Evolutionary conservation across 2,888 invertebrate genomes (phyloP).

Genomic region (Dynastes tityus): DNA sequence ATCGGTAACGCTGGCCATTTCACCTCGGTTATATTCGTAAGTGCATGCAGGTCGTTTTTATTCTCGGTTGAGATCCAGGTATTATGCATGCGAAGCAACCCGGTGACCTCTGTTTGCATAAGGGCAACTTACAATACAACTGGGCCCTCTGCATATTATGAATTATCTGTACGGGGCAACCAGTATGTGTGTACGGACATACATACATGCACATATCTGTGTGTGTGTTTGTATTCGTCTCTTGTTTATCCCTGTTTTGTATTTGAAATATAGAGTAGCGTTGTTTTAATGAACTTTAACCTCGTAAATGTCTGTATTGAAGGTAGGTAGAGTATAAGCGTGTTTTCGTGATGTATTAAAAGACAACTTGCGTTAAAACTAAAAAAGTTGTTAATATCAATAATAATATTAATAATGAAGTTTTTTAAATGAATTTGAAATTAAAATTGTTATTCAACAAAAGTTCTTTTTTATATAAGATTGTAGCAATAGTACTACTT

Average conservation of each 20-base stretch:
- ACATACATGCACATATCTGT: too few species aligned
- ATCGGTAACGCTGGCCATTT: constrained; percentile 52
- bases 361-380: too few species aligned
- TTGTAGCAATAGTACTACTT: too few species aligned
- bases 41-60: too few species aligned
- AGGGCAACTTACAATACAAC: constrained; percentile 56
- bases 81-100: constrained; percentile 55
- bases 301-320: constrained; percentile 1
- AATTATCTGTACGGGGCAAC: constrained; percentile 30
- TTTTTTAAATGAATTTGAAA: too few species aligned
- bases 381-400: too few species aligned
- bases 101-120: constrained; percentile 57
- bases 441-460: too few species aligned
- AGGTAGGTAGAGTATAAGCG: background rate
- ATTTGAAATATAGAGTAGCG: constrained; percentile 49
- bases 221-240: constrained; percentile 43
- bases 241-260: constrained; percentile 49
- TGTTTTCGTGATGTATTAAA: too few species aligned
- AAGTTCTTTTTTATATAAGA: too few species aligned
- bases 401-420: too few species aligned
- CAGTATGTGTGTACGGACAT: too few species aligned
- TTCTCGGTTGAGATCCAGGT: constrained; percentile 9
- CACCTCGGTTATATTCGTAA: constrained; percentile 53
- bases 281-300: constrained; percentile 48
- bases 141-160: constrained; percentile 51